Conservation (phyloP, 2,888 invertebrate species). For the Chirona hameri region DNA sequence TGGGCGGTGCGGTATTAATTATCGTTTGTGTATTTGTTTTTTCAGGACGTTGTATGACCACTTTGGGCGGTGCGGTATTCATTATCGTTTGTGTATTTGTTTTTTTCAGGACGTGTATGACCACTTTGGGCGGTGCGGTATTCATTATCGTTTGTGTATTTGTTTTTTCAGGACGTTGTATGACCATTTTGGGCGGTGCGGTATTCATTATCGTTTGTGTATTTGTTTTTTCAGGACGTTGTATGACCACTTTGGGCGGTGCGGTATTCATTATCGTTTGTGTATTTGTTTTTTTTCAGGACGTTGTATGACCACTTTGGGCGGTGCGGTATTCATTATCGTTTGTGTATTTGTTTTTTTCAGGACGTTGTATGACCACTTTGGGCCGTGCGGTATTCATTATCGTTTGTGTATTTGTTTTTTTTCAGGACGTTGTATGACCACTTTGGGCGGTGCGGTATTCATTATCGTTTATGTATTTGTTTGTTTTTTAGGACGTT, state of each 20-base stretch:
- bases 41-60: no score
- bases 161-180: slow-evolving; percentile 47
- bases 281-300: slow-evolving; percentile 41
- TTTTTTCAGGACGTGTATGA: slow-evolving; percentile 51
- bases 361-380: slow-evolving; percentile 56
- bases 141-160: slow-evolving; percentile 47
- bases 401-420: not conserved
- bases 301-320: slow-evolving; percentile 62
- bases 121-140: slow-evolving; percentile 67
- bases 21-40: no score
- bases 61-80: no score
- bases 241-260: slow-evolving; percentile 65
- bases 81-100: no score
- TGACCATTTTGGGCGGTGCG: slow-evolving; percentile 68
- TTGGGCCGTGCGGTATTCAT: slow-evolving; percentile 67
- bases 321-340: slow-evolving; percentile 59
- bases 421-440: slow-evolving; percentile 51
- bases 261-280: slow-evolving; percentile 56
- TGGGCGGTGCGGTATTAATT: slow-evolving; percentile 64
- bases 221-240: slow-evolving; percentile 42
- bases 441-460: slow-evolving; percentile 67
- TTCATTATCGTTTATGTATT: slow-evolving; percentile 47
- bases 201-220: slow-evolving; percentile 50
- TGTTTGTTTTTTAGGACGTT: slow-evolving; percentile 43
- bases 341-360: slow-evolving; percentile 38